A percentile compares a stretch with the other conserved stretches of the same genome.
phyloP scores from a whole-genome alignment of 23 tunicate species.

The Halocynthia roretzi region DNA sequence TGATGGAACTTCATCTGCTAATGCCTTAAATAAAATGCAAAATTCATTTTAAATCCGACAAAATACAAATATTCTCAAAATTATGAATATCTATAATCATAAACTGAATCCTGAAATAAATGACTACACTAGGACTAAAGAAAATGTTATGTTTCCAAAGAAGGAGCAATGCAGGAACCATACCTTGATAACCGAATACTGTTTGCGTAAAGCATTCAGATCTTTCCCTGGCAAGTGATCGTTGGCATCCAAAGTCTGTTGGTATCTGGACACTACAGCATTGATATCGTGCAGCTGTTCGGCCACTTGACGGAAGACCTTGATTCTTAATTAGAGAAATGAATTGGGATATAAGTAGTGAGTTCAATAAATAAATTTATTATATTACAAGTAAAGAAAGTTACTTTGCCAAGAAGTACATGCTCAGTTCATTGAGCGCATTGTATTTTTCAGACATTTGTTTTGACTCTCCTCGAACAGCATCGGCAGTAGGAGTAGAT shows the following conservation, averaged over 20 bases:
- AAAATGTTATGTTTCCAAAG: no score
- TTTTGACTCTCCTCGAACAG: constrained; percentile 12
- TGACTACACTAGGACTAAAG: no score
- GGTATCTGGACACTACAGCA: constrained; percentile 8
- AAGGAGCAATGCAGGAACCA: not conserved
- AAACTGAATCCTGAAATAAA: no score
- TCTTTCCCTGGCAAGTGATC: constrained; percentile 26
- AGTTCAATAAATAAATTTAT: not conserved
- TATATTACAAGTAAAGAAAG: not conserved
- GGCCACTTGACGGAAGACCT: constrained; percentile 17
- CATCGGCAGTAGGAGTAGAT: constrained; percentile 10
- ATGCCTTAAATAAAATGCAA: not conserved
- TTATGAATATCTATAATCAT: no score
- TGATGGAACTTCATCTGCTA: constrained; percentile 28
- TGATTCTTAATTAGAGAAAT: not conserved
- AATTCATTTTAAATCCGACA: no score
- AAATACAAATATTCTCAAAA: no score
- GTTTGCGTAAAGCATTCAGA: constrained; percentile 19
- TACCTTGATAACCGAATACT: constrained; percentile 13
- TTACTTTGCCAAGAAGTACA: constrained; percentile 22
- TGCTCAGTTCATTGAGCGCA: not conserved
- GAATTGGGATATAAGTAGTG: no score
- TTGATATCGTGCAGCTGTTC: constrained; percentile 9
- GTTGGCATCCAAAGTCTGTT: constrained; percentile 26
- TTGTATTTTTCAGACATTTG: constrained; percentile 14